These are phyloP conservation scores for Iphiclides podalirius DNA, from an alignment of 2,888 invertebrate genomes.

Conservation along the genomic window DNA sequence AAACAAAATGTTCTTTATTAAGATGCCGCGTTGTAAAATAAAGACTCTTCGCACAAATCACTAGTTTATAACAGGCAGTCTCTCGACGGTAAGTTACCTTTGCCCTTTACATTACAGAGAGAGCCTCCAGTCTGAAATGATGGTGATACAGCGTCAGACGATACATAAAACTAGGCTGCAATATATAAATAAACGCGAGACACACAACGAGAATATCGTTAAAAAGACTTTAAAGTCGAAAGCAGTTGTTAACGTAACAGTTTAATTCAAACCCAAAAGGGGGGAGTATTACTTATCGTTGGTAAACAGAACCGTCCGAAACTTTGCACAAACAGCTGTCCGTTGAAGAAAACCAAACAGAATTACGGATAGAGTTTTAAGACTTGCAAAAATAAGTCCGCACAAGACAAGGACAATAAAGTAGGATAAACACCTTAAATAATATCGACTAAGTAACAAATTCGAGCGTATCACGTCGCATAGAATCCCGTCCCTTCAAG, in stretches of 20 bases:
- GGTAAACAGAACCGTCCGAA: slow-evolving; percentile 47
- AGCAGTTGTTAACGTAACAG: no score
- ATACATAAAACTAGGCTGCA: no score
- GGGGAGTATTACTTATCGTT: no score
- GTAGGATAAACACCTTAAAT: neutral
- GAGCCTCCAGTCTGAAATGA: no score
- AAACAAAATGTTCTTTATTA: slow-evolving; percentile 67
- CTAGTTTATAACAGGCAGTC: neutral
- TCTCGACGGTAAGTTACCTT: no score
- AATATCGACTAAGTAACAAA: neutral
- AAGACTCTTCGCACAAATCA: neutral
- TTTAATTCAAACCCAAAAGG: no score
- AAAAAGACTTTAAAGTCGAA: no score
- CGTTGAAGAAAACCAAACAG: slow-evolving; percentile 55
- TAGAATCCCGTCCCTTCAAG: neutral
- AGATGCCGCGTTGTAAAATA: slow-evolving; percentile 38
- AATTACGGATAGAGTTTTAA: slow-evolving; percentile 48
- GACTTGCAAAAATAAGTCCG: slow-evolving; percentile 57
- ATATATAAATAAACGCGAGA: no score
- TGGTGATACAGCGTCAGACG: no score
- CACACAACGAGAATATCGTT: no score
- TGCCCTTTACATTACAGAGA: no score
- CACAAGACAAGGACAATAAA: slow-evolving; percentile 43
- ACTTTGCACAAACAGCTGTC: slow-evolving; percentile 59
- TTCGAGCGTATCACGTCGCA: no score